Base-by-base conservation (phyloP, 2,888 invertebrate genomes). In the Drosophila atripex region DNA sequence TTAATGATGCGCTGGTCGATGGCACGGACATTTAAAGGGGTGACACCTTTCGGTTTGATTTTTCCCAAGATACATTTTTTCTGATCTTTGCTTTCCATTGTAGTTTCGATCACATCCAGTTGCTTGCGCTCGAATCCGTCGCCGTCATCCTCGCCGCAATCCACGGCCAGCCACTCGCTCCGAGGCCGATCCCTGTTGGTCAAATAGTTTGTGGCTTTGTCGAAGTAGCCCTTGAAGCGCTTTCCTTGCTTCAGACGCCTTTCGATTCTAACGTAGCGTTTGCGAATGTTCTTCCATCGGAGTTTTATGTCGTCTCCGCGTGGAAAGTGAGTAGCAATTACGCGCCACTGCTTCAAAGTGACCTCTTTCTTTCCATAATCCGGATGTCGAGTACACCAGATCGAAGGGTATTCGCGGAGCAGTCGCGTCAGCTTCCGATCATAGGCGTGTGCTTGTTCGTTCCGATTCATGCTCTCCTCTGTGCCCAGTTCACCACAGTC, bases 221-320 rank as follows among this genome's bases (percentile, higher is more conserved):
- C 90, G 45, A 88, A 90, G 35, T 89, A 90, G 11, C 90, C 90
- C 45, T 88, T 88, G 18, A 90, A 90, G 11, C 90, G 90, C 47
- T 89, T 90, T 0, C 90, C 90, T 35, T 79, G 79, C 14, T 80
- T 82, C 6, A 89, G 59, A 2, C 88, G 77, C 0, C 88, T 77
- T 47, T 87, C 86, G 23, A 89, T 88, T 2, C 80, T 86, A 6
- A 90, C 84, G 49, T 86, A 90, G 2, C 90, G 83, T 51, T 88
- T 89, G 4, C 90, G 88, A 21, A 90, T 78, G 51, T 86, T 90
- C 57, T 87, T 90, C 90, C 90, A 90, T 5, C 90, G 89, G 30
- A 89, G 63, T 46, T 89, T 90, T 0, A 89, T 89, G 32, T 90
- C 84, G 9, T 90, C 89, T 12, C 79, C 86, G 3, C 78, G 84